A percentile compares a stretch with the other conserved stretches of the same genome.
Conservation (phyloP, 2,888 invertebrate species). For the Cybosia mesomella region DNA sequence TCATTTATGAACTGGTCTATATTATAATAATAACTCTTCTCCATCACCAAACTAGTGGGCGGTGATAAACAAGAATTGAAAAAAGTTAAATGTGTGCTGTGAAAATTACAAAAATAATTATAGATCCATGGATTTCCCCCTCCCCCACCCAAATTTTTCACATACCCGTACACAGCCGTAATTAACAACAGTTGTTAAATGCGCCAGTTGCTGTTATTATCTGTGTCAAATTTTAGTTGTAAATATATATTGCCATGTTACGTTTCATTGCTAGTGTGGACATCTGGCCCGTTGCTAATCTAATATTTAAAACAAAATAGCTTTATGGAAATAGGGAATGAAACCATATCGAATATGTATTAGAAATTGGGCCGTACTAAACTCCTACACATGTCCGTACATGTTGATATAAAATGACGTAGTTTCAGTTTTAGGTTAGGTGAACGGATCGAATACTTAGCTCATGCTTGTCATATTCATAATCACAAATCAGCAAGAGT, state of each 20-base stretch:
- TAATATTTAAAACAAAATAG: constrained; percentile 11
- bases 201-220: constrained; percentile 58
- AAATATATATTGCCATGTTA: constrained; percentile 35
- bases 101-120: background rate
- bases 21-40: too few relatives aligned
- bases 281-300: constrained; percentile 26
- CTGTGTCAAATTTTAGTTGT: constrained; percentile 46
- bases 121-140: too few relatives aligned
- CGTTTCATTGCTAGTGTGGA: constrained; percentile 26
- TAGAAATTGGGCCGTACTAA: background rate
- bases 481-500: background rate
- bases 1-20: too few relatives aligned
- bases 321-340: constrained; percentile 3
- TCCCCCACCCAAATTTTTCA: constrained; percentile 70
- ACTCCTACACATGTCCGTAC: background rate
- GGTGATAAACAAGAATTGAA: too few relatives aligned
- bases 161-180: constrained; percentile 70
- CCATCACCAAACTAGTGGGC: too few relatives aligned
- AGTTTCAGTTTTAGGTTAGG: background rate
- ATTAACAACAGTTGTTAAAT: constrained; percentile 70
- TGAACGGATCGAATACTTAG: background rate
- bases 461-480: too few relatives aligned
- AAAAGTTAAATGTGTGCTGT: too few relatives aligned
- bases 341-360: background rate
- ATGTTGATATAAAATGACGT: background rate